These are phyloP conservation scores for Dendrolimus pini DNA, from an alignment of 2,888 invertebrate genomes.

Conservation along the genomic window DNA sequence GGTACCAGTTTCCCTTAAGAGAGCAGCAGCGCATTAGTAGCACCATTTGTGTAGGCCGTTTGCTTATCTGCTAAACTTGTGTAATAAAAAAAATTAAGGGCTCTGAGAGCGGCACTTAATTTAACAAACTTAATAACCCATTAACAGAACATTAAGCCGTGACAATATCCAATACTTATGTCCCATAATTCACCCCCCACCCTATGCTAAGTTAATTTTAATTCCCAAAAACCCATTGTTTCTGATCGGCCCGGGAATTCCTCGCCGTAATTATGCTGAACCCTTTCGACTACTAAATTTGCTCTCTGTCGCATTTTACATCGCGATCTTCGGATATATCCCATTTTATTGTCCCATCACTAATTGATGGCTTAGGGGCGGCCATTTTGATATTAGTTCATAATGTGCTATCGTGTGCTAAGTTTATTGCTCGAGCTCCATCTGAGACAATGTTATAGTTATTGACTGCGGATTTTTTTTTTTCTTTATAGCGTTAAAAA, in stretches of 20 bases:
- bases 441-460: too few relatives aligned
- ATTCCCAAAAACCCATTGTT: constrained; percentile 31
- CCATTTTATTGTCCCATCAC: constrained; percentile 26
- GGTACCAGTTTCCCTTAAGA: background rate
- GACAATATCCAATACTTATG: constrained; percentile 12
- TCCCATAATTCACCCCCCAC: constrained; percentile 22
- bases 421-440: too few relatives aligned
- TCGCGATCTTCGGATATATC: constrained; percentile 31
- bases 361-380: constrained; percentile 29
- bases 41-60: background rate
- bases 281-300: constrained; percentile 44
- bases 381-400: constrained; percentile 23
- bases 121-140: background rate
- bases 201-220: constrained; percentile 19
- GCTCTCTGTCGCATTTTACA: constrained; percentile 39
- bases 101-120: background rate
- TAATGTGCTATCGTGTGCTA: too few relatives aligned
- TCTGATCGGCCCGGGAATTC: constrained; percentile 39
- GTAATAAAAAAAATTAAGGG: background rate
- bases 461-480: too few relatives aligned
- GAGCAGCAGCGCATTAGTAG: background rate
- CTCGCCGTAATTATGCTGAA: constrained; percentile 44
- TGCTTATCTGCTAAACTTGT: background rate
- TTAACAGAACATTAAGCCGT: background rate
- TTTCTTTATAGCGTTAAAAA: too few relatives aligned